These are phyloP conservation scores for Butorides virescens DNA, from an alignment of 2,113 vertebrate species.

Conservation along the genomic window DNA sequence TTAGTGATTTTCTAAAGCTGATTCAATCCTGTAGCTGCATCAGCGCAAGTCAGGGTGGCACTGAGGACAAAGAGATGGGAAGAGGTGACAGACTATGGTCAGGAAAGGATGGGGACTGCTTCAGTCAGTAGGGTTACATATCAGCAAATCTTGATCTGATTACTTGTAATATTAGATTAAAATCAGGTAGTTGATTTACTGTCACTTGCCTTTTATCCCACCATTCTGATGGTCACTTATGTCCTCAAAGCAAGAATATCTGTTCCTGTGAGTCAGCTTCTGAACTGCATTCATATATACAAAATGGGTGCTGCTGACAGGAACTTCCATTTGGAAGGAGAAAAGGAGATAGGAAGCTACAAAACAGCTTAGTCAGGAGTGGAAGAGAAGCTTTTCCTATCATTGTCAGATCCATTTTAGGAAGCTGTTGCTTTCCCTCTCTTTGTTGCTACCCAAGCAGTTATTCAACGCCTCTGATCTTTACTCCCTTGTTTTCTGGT, in stretches of 20 bases:
- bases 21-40: background rate
- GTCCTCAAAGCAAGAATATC: background rate
- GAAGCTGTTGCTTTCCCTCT: background rate
- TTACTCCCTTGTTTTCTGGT: background rate
- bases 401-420: background rate
- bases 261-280: background rate
- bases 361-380: background rate
- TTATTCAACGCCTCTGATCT: background rate
- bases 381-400: background rate
- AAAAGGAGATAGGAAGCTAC: background rate
- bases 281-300: background rate
- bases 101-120: background rate
- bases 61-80: background rate
- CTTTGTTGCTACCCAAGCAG: background rate
- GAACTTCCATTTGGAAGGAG: background rate
- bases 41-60: slow-evolving; percentile 1
- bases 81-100: background rate
- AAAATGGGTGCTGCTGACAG: background rate
- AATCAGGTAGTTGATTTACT: background rate
- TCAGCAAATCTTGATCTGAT: background rate
- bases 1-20: slow-evolving; percentile 2
- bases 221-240: background rate
- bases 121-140: background rate
- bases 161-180: background rate
- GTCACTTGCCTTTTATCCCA: background rate